Evolutionary conservation across 2,113 vertebrate genomes (phyloP), one percentile per base, ranked within the genome.

Genomic region (Cephalopterus ornatus): DNA sequence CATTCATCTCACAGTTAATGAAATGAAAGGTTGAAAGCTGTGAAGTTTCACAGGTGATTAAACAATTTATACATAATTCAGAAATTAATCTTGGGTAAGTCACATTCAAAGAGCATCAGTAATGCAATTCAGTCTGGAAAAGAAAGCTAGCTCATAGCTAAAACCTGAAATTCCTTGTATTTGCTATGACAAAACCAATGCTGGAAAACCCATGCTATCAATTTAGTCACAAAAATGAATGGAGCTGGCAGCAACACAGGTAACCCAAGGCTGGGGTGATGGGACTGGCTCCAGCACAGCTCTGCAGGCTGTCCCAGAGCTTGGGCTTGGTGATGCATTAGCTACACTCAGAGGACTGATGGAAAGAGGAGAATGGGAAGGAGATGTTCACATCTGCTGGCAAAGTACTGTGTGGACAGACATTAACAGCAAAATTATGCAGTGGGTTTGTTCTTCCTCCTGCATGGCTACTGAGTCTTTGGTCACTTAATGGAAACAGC

Each of bases 11-110:
- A 0, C 93, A 93, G 92, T 66, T 95, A 92, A 97, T 89, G 92
- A 95, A 95, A 96, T 82, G 81, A 81, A 95, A 93, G 92, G 77
- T 55, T 73, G 41, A 92, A 91, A 93, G 91, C 58, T 88, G 92
- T 92, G 73, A 91, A 86, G 87, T 95, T 96, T 95, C 59, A 55
- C 93, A 95, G 95, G 83, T 97, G 96, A 97, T 94, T 94, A 96
- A 96, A 92, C 80, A 89, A 91, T 94, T 95, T 70, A 93, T 92
- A 72, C 61, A 91, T 82, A 87, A 93, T 94, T 93, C 80, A 93
- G 78, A 91, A 92, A 95, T 85, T 92, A 94, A 94, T 95, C 91
- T 92, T 39, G 66, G 37, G 55, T 44, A 93, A 95, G 35, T 65
- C 73, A 46, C 62, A 76, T 85, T 93, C 68, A 82, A 82, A 96